A percentile compares a stretch with the other conserved stretches of the same genome.
Conservation (phyloP, 2,888 invertebrate genomes). For the Anorthoa munda region DNA sequence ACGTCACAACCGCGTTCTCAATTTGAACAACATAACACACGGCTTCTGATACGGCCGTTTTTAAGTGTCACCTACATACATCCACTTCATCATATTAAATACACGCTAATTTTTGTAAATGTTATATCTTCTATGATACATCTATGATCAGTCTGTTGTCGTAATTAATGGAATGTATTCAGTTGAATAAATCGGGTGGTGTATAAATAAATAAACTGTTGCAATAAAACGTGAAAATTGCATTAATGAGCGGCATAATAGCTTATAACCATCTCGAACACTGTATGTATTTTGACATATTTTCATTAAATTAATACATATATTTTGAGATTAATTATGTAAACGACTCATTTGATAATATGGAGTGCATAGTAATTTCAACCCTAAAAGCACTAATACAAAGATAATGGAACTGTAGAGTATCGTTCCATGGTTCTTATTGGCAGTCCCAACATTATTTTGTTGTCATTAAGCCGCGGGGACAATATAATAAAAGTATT, state of each 20-base stretch:
- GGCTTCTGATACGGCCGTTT: constrained; percentile 60
- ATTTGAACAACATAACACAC: constrained; percentile 43
- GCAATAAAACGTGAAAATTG: constrained; percentile 40
- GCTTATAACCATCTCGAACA: constrained; percentile 28
- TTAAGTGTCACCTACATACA: constrained; percentile 55
- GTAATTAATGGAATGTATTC: constrained; percentile 82
- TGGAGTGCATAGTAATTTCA: constrained; percentile 15
- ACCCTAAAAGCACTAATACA: constrained; percentile 19
- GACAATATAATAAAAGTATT: constrained; percentile 11
- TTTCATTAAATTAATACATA: constrained; percentile 4
- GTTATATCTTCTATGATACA: constrained; percentile 72
- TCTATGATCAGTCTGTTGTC: constrained; percentile 81
- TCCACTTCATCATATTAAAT: constrained; percentile 60
- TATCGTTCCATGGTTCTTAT: neutral
- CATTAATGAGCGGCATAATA: constrained; percentile 28
- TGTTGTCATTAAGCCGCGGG: constrained; percentile 7
- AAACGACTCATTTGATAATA: constrained; percentile 25
- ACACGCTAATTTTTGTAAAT: constrained; percentile 65
- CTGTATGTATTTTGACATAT: constrained; percentile 20
- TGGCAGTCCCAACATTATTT: constrained; percentile 3
- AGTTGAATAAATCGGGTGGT: constrained; percentile 52
- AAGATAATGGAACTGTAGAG: constrained; percentile 15
- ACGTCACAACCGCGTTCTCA: constrained; percentile 60
- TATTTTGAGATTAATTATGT: constrained; percentile 12
- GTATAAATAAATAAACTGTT: constrained; percentile 31